phyloP scores from a whole-genome alignment of 2,888 invertebrate genomes.

The Furcula furcula region DNA sequence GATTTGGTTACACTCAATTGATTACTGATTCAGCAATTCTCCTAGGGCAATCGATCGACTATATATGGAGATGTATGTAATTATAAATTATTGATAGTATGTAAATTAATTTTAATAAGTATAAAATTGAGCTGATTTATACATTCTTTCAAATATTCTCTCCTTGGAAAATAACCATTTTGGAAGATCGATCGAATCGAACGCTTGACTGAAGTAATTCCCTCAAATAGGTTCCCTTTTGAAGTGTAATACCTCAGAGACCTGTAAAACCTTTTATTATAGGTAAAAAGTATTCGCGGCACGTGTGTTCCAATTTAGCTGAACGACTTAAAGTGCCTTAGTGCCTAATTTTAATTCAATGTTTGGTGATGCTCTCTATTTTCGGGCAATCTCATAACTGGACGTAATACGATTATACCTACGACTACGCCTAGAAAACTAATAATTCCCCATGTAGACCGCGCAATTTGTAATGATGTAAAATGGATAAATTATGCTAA shows the following conservation, averaged over 20 bases:
- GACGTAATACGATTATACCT: slow-evolving; percentile 11
- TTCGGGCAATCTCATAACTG: slow-evolving; percentile 4
- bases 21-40: no score
- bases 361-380: slow-evolving; percentile 5
- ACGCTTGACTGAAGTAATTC: background rate
- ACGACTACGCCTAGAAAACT: no score
- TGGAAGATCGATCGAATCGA: background rate
- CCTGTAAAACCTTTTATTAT: background rate
- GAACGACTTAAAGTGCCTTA: slow-evolving; percentile 6
- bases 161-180: background rate
- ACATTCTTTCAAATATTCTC: background rate
- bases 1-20: no score
- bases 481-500: no score
- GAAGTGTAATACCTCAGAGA: background rate
- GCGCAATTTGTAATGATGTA: no score
- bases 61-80: no score
- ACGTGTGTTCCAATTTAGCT: slow-evolving; percentile 22
- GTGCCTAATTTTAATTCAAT: slow-evolving; percentile 20
- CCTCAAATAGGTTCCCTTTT: background rate
- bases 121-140: no score
- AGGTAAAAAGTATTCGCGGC: slow-evolving; percentile 9
- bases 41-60: no score
- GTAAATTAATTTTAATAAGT: no score
- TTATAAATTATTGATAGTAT: no score
- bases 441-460: no score